Evolutionary conservation across 2,797 vertebrate species (phyloP).

Genomic region (Rhinichthys osculus): DNA sequence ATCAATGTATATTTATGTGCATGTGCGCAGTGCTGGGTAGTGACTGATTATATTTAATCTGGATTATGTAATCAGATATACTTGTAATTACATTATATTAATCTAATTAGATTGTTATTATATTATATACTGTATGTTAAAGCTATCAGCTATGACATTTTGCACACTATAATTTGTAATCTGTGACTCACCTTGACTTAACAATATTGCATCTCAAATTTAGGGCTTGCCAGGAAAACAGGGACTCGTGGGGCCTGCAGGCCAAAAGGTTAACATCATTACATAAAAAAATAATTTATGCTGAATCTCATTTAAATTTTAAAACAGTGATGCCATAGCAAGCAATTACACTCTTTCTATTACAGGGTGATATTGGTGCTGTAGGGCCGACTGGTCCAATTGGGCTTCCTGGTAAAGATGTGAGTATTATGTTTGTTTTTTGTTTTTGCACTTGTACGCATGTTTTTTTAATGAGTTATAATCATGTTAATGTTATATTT

Average conservation of each 20-base stretch:
- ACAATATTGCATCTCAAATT: constrained; percentile 36
- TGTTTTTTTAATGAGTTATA: background rate
- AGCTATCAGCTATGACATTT: too few relatives aligned
- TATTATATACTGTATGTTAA: too few relatives aligned
- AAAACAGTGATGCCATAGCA: background rate
- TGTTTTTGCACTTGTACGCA: background rate
- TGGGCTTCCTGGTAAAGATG: constrained; percentile 80
- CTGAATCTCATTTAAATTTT: background rate
- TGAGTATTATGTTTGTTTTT: constrained; percentile 61
- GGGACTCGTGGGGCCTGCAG: constrained; percentile 72
- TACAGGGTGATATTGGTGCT: constrained; percentile 76
- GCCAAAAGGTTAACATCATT: constrained; percentile 73
- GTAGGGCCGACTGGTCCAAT: constrained; percentile 73
- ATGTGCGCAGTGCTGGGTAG: background rate
- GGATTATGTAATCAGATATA: background rate
- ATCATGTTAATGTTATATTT: background rate
- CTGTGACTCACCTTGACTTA: background rate
- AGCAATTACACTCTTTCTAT: background rate
- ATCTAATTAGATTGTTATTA: too few relatives aligned
- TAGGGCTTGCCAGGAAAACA: constrained; percentile 82
- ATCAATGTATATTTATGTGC: background rate
- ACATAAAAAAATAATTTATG: background rate
- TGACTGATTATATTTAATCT: background rate
- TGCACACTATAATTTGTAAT: constrained; percentile 1
- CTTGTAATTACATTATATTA: too few relatives aligned